These are phyloP conservation scores for Elegia similella DNA, from an alignment of 2,888 invertebrate genomes.

Conservation along the genomic window DNA sequence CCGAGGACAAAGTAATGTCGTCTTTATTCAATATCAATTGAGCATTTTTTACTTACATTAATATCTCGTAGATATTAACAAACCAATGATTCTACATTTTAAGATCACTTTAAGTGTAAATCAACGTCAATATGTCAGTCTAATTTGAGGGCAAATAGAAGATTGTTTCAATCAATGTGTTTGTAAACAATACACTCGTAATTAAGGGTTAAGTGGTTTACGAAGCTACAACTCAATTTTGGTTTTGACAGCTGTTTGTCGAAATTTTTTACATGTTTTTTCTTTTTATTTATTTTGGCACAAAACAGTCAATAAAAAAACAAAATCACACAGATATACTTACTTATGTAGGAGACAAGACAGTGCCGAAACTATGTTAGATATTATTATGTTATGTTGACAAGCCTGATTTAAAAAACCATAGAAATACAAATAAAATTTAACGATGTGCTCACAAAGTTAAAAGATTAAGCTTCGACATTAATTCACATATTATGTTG, in stretches of 20 bases:
- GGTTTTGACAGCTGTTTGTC: neutral
- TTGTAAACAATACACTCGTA: neutral
- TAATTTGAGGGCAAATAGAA: neutral
- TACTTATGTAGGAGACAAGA: too few species aligned
- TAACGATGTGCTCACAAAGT: too few species aligned
- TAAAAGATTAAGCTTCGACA: too few species aligned
- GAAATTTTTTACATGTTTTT: neutral
- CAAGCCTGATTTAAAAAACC: too few species aligned
- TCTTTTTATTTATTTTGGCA: too few species aligned
- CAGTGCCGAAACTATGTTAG: too few species aligned
- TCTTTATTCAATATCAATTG: neutral
- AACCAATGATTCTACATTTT: neutral
- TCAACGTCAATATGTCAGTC: neutral
- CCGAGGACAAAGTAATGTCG: neutral
- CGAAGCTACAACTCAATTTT: neutral
- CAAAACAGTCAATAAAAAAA: too few species aligned
- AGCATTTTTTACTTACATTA: neutral
- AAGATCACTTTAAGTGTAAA: conserved; percentile 8
- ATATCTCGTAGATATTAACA: neutral
- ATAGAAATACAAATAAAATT: too few species aligned
- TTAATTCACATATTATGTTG: too few species aligned
- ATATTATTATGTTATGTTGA: too few species aligned
- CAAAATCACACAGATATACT: too few species aligned
- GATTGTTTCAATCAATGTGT: neutral
- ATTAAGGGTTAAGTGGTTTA: neutral